These are phyloP conservation scores for Cepaea nemoralis DNA, from an alignment of 1,140 invertebrate species.

Conservation along the genomic window DNA sequence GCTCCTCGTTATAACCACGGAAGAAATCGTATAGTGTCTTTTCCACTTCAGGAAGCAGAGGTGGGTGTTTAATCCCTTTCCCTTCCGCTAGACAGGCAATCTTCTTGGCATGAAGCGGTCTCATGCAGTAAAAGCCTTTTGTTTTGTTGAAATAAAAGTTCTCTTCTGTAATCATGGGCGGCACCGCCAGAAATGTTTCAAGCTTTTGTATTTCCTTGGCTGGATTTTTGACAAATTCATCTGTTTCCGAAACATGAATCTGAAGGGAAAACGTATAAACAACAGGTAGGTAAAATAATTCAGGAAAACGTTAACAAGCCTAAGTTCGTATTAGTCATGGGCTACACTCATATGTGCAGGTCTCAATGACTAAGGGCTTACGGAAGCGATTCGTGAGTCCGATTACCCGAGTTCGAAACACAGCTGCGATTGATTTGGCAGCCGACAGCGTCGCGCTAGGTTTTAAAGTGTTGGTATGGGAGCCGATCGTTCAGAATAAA, in stretches of 20 bases:
- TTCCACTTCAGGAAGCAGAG: conserved; percentile 81
- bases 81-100: conserved; percentile 86
- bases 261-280: conserved; percentile 67
- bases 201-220: conserved; percentile 62
- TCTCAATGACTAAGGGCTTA: background rate
- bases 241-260: conserved; percentile 67
- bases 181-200: conserved; percentile 66
- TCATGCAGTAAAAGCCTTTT: conserved; percentile 73
- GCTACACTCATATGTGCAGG: background rate
- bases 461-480: too few species aligned
- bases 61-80: conserved; percentile 90
- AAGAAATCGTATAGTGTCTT: conserved; percentile 88
- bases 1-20: conserved; percentile 82
- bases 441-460: too few species aligned
- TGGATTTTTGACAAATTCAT: conserved; percentile 64
- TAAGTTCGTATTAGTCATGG: too few species aligned
- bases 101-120: conserved; percentile 49
- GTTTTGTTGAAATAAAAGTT: conserved; percentile 71
- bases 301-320: background rate
- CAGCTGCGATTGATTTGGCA: too few species aligned
- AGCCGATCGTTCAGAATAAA: too few species aligned
- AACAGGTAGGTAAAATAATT: too few species aligned
- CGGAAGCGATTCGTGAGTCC: too few species aligned
- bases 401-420: too few species aligned
- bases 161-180: conserved; percentile 56